Evolutionary conservation across 2,113 vertebrate species (phyloP).

Genomic region (Pelecanus crispus): DNA sequence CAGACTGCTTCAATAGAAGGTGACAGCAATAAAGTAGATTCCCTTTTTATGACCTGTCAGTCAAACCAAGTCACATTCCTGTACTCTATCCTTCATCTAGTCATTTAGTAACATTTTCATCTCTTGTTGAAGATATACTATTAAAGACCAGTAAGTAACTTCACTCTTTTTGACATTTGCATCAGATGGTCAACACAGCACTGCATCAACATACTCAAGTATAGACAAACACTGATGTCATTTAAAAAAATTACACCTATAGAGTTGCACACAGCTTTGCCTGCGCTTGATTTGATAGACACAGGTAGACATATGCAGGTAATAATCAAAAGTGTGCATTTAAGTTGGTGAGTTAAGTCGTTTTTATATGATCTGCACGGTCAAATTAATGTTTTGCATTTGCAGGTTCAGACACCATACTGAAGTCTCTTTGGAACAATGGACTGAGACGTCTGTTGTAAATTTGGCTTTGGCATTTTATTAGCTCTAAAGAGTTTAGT

Average conservation of each 20-base stretch:
- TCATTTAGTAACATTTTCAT: background rate
- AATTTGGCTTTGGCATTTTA: background rate
- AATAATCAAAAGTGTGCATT: background rate
- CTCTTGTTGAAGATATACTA: background rate
- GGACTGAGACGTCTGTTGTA: background rate
- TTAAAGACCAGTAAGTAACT: background rate
- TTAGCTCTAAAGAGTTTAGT: background rate
- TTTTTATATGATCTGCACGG: background rate
- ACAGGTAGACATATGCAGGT: background rate
- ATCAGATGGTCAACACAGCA: background rate
- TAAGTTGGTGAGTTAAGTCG: background rate
- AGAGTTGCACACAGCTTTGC: background rate
- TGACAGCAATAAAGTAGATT: background rate
- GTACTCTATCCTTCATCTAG: background rate
- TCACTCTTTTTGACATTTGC: background rate
- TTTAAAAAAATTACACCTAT: background rate
- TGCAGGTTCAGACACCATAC: background rate
- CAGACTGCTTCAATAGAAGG: background rate
- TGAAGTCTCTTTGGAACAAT: background rate
- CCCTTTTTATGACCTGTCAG: background rate
- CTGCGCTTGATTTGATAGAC: background rate
- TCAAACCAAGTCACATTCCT: background rate
- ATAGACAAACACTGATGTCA: rapidly evolving
- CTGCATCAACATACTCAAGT: background rate
- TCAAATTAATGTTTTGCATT: background rate